Base-by-base conservation (phyloP, 1,140 invertebrate species). In the Drosophila ohnishii region DNA sequence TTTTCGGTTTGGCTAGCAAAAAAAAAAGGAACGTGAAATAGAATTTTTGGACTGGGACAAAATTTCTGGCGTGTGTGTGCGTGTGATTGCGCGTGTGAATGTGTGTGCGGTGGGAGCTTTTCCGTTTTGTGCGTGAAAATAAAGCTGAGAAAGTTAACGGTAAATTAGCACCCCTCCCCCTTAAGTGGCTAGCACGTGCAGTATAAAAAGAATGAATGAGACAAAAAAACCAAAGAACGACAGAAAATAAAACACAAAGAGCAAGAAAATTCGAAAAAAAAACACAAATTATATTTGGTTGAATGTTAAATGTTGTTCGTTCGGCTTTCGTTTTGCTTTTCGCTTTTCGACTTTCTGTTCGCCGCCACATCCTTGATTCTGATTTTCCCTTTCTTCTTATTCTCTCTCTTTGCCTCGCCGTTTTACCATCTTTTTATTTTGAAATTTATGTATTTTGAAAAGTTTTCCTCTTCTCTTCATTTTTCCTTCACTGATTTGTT, bases 381-480 rank as follows among this genome's bases (percentile, higher is more conserved):
- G 34, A 25, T 40, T 22, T 57, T 70, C 16, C 19, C 28, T 47
- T 56, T 30, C 14, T 9, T 9, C 48, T 14, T 19, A 51, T 14
- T 30, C 53, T 53, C 50, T 71, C 48, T 61, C 37, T 58, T 44
- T 28, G 51, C n/a, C 39, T 61, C 16, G 11, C 32, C 14, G 11
- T 22, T 47, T 60, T 56, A 48, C 51, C 74, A 62, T 79, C 39
- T 67, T 79, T 59, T 80, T 62, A 62, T 61, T 76, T 71, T 57
- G 22, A 61, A 74, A 78, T 80, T 73, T 70, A 88, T 84, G 70
- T 78, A 81, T 84, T 86, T 83, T 76, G 62, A 87, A 86, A 75
- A 64, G 44, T 75, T 62, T 57, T 67, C 6, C 50, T 65, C 28
- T 39, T 39, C 35, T 63, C 25, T 8, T 28, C 39, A n/a, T 28